Conservation (phyloP, 2,888 invertebrate genomes). For the Anorthoa munda region DNA sequence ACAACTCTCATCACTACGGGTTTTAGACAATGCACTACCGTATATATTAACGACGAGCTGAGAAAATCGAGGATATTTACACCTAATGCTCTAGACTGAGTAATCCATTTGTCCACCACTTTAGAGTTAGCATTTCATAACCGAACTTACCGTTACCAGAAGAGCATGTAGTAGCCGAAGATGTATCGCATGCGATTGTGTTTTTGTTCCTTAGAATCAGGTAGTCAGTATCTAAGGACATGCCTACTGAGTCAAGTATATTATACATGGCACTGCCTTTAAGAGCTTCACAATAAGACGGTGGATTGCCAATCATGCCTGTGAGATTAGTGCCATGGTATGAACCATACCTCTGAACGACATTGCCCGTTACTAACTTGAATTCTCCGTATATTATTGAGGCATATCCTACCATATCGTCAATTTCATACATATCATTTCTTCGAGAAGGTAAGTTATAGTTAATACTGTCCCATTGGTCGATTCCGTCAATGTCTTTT, state of each 20-base stretch:
- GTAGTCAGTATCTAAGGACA: slow-evolving; percentile 67
- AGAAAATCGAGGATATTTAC: too few species aligned
- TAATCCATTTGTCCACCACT: not conserved
- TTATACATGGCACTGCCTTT: slow-evolving; percentile 73
- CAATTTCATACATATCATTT: slow-evolving; percentile 80
- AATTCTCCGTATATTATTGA: slow-evolving; percentile 78
- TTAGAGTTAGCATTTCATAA: not conserved
- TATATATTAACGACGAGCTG: too few species aligned
- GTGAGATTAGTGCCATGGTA: slow-evolving; percentile 78
- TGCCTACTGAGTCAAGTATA: slow-evolving; percentile 72
- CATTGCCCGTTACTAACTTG: slow-evolving; percentile 80
- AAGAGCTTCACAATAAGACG: slow-evolving; percentile 75
- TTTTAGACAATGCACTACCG: not conserved
- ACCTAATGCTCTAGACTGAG: too few species aligned
- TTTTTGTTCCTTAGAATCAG: slow-evolving; percentile 71
- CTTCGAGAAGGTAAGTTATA: slow-evolving; percentile 75
- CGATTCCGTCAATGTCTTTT: slow-evolving; percentile 79
- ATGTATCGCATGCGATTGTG: slow-evolving; percentile 72
- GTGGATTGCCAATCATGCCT: slow-evolving; percentile 75
- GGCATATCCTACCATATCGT: slow-evolving; percentile 79
- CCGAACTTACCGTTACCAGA: slow-evolving; percentile 76
- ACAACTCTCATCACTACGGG: not conserved
- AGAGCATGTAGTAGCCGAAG: slow-evolving; percentile 69
- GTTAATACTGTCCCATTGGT: slow-evolving; percentile 82
- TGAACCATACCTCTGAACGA: slow-evolving; percentile 68